phyloP scores from a whole-genome alignment of 2,888 invertebrate genomes.

The Aphodius granarius region DNA sequence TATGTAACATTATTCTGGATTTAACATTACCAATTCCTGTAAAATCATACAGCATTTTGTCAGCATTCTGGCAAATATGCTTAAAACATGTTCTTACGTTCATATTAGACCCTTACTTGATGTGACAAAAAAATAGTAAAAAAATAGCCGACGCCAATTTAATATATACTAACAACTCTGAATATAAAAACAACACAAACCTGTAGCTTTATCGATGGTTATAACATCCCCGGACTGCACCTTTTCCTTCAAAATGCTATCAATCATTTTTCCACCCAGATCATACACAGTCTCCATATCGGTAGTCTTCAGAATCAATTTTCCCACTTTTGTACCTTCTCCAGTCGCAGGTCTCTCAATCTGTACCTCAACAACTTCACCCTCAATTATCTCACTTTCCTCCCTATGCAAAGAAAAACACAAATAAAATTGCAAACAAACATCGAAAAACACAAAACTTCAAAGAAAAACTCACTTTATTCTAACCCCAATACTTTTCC shows the following conservation, averaged over 20 bases:
- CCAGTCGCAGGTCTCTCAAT: constrained; percentile 94
- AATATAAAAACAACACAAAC: constrained; percentile 64
- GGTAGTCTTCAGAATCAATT: constrained; percentile 95
- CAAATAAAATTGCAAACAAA: neutral
- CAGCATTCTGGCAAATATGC: too few relatives aligned
- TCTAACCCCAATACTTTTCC: constrained; percentile 96
- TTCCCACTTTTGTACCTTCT: constrained; percentile 84
- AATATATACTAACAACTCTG: too few relatives aligned
- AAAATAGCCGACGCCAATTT: too few relatives aligned
- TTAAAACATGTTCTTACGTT: too few relatives aligned
- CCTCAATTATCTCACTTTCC: constrained; percentile 98
- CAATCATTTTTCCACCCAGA: constrained; percentile 97
- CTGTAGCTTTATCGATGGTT: constrained; percentile 98
- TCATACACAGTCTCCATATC: constrained; percentile 99
- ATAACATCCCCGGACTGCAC: constrained; percentile 96
- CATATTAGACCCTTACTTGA: too few relatives aligned
- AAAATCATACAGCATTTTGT: too few relatives aligned
- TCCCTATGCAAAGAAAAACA: constrained; percentile 67
- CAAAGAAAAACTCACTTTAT: constrained; percentile 46
- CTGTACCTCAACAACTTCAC: constrained; percentile 97
- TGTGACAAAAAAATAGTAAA: neutral
- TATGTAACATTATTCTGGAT: too few relatives aligned
- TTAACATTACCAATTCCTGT: too few relatives aligned
- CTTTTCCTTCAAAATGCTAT: constrained; percentile 94
- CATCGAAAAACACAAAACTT: neutral